Base-by-base conservation (phyloP, 2,113 vertebrate genomes). In the Seriola quinqueradiata region DNA sequence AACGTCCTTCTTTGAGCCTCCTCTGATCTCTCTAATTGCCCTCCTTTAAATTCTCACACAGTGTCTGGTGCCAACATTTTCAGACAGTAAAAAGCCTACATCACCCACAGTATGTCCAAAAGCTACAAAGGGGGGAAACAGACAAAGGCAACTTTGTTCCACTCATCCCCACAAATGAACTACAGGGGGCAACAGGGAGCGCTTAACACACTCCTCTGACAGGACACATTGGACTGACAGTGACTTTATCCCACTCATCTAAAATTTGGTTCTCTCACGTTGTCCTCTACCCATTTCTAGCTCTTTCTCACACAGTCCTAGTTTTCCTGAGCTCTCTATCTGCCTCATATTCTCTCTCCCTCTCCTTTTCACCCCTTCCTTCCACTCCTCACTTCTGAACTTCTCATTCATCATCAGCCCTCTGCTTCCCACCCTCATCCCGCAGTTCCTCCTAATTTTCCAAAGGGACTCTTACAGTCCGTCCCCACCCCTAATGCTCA, bases 101-200 rank as follows among this genome's bases (percentile, higher is more conserved):
- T 75, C 48, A 82, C 67, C 81, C 73, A n/a, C 69, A 50, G 58
- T 44, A 10, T 59, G 28, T 48, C 48, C 32, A 42, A 61, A 66
- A 65, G 64, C 61, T 66, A 12, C 10, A 57, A 10, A 60, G 64
- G 48, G 48, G 52, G 63, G 77, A 63, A 52, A 68, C 44, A 66
- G 44, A 81, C 79, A 84, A 80, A 79, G 52, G 46, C 8, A 19
- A 19, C 72, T 67, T 58, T 79, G 72, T 75, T 73, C 38, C 25
- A 8, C 23, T 63, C 58, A 16, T 61, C 34, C 71, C 70, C 46
- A 14, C 63, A 42, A 44, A 23, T 16, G 38, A 82, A 58, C 52
- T 14, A 69, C 69, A 81, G 75, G 59, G 68, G 60, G 64, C 63
- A 21, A 48, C 17, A 59, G 44, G 4, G 72, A 70, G 54, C 42